These are phyloP conservation scores for Nasua narica DNA, from an alignment of 2,797 vertebrate genomes.

Conservation along the genomic window DNA sequence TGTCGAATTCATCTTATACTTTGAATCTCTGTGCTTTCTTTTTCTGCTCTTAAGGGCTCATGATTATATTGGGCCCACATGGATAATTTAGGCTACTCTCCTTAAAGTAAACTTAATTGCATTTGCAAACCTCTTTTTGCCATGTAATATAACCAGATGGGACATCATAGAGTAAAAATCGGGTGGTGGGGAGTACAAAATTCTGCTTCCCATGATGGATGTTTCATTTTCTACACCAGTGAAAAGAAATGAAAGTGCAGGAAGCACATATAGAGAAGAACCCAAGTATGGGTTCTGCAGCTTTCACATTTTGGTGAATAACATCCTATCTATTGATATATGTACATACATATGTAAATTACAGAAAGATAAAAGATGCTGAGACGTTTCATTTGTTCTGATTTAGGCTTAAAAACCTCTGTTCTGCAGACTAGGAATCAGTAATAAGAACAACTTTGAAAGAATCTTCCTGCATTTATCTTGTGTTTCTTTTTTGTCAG, in stretches of 20 bases:
- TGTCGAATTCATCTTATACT: background rate
- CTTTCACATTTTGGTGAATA: slow-evolving; percentile 18
- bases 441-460: slow-evolving; percentile 84
- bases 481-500: slow-evolving; percentile 81
- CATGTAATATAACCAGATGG: background rate
- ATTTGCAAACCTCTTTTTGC: background rate
- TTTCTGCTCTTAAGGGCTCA: background rate
- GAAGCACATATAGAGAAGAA: background rate
- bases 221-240: background rate
- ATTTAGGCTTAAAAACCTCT: slow-evolving; percentile 80
- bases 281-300: background rate
- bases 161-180: background rate
- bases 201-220: background rate
- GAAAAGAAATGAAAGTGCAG: background rate
- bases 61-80: background rate
- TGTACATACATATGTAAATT: slow-evolving; percentile 61
- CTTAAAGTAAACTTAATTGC: background rate
- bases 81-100: background rate
- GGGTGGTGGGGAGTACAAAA: background rate
- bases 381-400: slow-evolving; percentile 81
- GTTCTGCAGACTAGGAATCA: slow-evolving; percentile 79
- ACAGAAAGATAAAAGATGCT: slow-evolving; percentile 60
- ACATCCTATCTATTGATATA: slow-evolving; percentile 22
- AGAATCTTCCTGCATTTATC: slow-evolving; percentile 86
- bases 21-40: background rate